Conservation (phyloP, 2,113 vertebrate species). For the Oceanites oceanicus region DNA sequence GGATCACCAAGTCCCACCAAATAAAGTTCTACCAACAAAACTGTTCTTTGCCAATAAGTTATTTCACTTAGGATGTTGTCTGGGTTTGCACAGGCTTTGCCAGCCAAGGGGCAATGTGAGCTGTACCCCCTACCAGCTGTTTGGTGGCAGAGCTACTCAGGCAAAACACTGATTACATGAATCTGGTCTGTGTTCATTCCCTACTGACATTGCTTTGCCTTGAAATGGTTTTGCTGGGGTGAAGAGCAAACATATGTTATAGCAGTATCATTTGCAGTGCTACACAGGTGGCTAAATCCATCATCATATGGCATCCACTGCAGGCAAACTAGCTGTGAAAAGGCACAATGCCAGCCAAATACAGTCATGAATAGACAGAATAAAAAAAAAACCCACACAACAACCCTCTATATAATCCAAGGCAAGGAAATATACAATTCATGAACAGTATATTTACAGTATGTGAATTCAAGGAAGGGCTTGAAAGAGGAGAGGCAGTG, state of each 20-base stretch:
- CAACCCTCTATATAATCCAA: not conserved
- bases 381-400: not conserved
- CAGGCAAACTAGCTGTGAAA: constrained; percentile 48
- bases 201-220: constrained; percentile 1
- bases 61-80: not conserved
- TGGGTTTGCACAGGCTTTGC: not conserved
- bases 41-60: not conserved
- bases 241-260: constrained; percentile 56
- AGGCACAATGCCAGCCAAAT: constrained; percentile 18
- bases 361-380: not conserved
- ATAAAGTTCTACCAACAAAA: not conserved
- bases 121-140: not conserved
- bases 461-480: not conserved
- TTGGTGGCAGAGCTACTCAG: not conserved
- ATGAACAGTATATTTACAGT: not conserved
- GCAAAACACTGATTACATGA: not conserved
- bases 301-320: constrained; percentile 52
- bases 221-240: constrained; percentile 20
- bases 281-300: constrained; percentile 58
- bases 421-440: not conserved
- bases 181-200: not conserved
- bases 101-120: not conserved
- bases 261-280: constrained; percentile 8
- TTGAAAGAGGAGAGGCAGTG: not conserved
- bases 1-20: not conserved